phyloP scores from a whole-genome alignment of 2,888 invertebrate genomes.

The Dione juno region DNA sequence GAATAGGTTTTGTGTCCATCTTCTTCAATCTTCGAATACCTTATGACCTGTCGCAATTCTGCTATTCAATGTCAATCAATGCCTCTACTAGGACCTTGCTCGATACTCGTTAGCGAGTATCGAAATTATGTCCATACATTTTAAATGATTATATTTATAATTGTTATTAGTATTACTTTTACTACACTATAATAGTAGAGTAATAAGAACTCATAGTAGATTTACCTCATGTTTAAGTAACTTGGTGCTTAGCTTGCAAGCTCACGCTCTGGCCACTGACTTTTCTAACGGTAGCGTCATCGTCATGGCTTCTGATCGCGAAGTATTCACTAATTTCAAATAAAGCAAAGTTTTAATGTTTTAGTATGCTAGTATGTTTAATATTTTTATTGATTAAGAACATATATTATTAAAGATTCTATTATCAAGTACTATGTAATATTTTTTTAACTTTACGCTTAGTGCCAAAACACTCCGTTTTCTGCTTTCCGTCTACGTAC shows the following conservation, averaged over 20 bases:
- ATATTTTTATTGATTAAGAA: too few relatives aligned
- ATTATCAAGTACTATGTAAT: too few relatives aligned
- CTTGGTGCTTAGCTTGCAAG: constrained; percentile 45
- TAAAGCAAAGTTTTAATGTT: too few relatives aligned
- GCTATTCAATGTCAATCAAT: constrained; percentile 50
- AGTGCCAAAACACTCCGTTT: too few relatives aligned
- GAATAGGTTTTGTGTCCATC: constrained; percentile 13
- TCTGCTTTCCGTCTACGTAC: too few relatives aligned
- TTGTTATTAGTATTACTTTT: not conserved
- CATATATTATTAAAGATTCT: too few relatives aligned
- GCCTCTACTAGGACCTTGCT: constrained; percentile 29
- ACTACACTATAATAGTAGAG: not conserved
- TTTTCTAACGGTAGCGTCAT: constrained; percentile 65
- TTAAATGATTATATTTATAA: not conserved
- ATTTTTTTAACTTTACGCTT: too few relatives aligned
- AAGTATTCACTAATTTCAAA: constrained; percentile 41
- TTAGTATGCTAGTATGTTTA: too few relatives aligned
- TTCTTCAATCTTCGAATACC: constrained; percentile 44
- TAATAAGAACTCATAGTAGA: not conserved
- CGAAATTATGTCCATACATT: not conserved
- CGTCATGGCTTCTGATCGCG: constrained; percentile 54
- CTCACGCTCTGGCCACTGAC: constrained; percentile 72
- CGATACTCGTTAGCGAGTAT: constrained; percentile 13
- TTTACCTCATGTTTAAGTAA: constrained; percentile 20
- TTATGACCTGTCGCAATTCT: constrained; percentile 46